Conservation (phyloP, 2,113 vertebrate species). For the Myrmophylax atrothorax region DNA sequence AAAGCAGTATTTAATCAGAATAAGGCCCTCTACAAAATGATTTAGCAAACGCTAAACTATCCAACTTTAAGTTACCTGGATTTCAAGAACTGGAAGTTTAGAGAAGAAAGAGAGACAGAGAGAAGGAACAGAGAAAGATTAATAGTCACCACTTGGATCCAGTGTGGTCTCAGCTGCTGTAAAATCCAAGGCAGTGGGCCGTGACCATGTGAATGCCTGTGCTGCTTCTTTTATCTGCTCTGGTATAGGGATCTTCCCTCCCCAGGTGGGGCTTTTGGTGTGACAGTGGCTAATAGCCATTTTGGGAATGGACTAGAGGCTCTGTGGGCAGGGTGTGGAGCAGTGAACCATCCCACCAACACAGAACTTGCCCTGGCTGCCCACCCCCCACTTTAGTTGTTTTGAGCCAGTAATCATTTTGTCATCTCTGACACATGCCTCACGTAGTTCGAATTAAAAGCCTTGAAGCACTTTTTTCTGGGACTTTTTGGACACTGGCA, state of each 20-base stretch:
- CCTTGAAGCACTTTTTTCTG: background rate
- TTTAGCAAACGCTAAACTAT: background rate
- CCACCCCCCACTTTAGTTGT: background rate
- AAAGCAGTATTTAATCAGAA: background rate
- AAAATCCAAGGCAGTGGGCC: background rate
- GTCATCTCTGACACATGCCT: background rate
- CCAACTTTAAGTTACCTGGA: background rate
- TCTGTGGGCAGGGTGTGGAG: background rate
- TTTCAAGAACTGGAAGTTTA: background rate
- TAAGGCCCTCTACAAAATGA: background rate
- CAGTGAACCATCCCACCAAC: background rate
- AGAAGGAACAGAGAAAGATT: background rate
- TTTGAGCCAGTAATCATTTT: background rate
- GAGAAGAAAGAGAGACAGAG: background rate
- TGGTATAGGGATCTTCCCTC: background rate
- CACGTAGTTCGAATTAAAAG: background rate
- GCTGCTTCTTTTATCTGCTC: background rate
- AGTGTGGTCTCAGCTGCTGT: background rate
- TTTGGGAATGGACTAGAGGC: background rate
- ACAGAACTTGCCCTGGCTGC: background rate
- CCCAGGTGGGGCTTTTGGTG: background rate
- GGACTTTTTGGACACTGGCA: background rate
- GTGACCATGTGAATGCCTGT: background rate
- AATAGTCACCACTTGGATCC: background rate
- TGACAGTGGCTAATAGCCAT: background rate